phyloP scores from a whole-genome alignment of 2,113 vertebrate genomes.

The Siniperca chuatsi region DNA sequence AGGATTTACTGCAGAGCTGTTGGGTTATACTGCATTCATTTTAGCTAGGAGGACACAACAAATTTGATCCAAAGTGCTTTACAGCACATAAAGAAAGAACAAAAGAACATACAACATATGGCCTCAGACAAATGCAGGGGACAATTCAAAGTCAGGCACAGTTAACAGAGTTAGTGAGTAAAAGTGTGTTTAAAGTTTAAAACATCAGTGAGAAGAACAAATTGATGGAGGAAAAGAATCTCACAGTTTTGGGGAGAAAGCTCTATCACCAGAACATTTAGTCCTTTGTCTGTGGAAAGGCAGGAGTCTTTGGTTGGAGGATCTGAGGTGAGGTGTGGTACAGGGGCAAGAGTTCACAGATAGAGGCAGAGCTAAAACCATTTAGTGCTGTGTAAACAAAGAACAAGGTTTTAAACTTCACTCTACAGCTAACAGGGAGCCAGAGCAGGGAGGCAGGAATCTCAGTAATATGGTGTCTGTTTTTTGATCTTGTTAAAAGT shows the following conservation, averaged over 20 bases:
- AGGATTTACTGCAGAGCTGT: neutral
- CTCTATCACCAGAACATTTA: neutral
- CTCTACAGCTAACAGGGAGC: constrained; percentile 1
- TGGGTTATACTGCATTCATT: neutral
- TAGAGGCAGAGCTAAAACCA: neutral
- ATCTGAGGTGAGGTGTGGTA: constrained; percentile 28
- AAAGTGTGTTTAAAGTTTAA: neutral
- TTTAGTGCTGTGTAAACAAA: constrained; percentile 36
- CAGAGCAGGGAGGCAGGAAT: neutral
- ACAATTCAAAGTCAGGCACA: neutral
- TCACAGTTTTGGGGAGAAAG: neutral
- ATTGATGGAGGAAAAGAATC: neutral
- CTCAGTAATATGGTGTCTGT: constrained; percentile 1
- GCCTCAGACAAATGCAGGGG: neutral
- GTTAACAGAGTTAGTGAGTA: neutral
- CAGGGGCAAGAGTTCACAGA: constrained; percentile 4
- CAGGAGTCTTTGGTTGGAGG: neutral
- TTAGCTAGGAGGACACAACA: neutral
- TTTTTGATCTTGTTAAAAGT: constrained; percentile 50
- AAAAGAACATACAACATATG: neutral
- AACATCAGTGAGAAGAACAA: neutral
- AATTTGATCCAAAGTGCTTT: neutral
- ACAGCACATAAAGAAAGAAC: neutral
- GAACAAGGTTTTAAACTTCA: constrained; percentile 14
- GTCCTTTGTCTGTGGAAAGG: constrained; percentile 26